phyloP scores from a whole-genome alignment of 2,797 vertebrate genomes.

The Heliangelus exortis region DNA sequence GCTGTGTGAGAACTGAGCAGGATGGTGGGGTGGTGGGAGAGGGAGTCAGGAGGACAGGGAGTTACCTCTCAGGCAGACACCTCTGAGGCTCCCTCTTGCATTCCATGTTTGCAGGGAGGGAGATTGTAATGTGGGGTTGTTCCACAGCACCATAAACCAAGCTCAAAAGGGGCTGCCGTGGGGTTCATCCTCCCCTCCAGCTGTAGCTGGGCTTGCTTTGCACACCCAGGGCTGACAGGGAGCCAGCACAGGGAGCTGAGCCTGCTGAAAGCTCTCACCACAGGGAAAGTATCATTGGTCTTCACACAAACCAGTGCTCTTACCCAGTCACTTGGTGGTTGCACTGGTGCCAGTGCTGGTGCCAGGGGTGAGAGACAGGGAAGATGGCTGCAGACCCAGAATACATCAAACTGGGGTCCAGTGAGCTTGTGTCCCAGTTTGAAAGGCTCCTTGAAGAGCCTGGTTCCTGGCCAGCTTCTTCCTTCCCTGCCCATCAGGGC shows the following conservation, averaged over 20 bases:
- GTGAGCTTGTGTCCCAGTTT: neutral
- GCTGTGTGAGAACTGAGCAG: neutral
- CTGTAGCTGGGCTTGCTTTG: neutral
- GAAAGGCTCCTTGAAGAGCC: neutral
- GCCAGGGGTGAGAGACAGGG: neutral
- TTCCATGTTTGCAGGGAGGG: neutral
- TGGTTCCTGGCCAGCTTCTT: neutral
- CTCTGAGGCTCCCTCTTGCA: neutral
- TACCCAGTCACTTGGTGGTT: neutral
- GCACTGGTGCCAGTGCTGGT: neutral
- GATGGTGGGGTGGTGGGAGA: accelerated
- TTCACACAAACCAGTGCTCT: neutral
- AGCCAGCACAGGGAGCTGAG: neutral
- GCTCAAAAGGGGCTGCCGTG: neutral
- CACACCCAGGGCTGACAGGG: neutral
- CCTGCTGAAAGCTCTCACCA: neutral
- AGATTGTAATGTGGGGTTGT: neutral
- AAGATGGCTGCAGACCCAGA: neutral
- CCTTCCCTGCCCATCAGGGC: neutral
- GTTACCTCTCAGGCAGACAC: neutral
- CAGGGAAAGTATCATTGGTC: neutral
- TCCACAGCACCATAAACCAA: neutral
- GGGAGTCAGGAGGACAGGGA: neutral
- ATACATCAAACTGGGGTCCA: neutral
- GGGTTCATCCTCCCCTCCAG: neutral